Conservation (phyloP, 35 echinoderm and acorn worm species). For the Patiria miniata region DNA sequence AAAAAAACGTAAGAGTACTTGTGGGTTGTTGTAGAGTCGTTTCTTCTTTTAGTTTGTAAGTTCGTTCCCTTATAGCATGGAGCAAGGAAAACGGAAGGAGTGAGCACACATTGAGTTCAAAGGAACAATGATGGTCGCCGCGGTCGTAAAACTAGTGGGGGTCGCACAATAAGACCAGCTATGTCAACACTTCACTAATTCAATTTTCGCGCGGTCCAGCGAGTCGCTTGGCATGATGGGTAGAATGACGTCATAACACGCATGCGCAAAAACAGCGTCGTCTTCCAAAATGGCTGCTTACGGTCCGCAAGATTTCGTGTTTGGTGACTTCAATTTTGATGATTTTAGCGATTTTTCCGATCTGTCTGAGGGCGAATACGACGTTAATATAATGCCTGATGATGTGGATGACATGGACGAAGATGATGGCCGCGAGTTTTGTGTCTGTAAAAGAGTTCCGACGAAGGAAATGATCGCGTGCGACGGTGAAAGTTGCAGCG, state of each 20-base stretch:
- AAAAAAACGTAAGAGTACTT: no score
- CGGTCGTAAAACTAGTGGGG: not conserved
- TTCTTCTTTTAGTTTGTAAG: no score
- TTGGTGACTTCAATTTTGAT: not conserved
- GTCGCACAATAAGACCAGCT: not conserved
- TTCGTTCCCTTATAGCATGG: no score
- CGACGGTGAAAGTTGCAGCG: not conserved
- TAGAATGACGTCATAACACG: not conserved
- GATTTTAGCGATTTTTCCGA: not conserved
- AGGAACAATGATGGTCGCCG: not conserved
- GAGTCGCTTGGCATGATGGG: not conserved
- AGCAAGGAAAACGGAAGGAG: not conserved
- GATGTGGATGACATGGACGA: not conserved
- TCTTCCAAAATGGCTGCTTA: not conserved
- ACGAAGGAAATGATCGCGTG: slow-evolving; percentile 25
- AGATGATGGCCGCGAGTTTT: not conserved
- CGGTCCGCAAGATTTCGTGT: slow-evolving; percentile 11
- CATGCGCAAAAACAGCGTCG: not conserved
- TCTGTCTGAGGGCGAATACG: not conserved
- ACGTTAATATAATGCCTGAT: not conserved
- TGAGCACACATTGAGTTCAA: not conserved
- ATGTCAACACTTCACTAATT: not conserved
- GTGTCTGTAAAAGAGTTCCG: not conserved
- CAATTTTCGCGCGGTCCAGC: no score
- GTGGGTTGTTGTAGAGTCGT: no score